Base-by-base conservation (phyloP, 2,888 invertebrate species). In the Adelognathus sp. region DNA sequence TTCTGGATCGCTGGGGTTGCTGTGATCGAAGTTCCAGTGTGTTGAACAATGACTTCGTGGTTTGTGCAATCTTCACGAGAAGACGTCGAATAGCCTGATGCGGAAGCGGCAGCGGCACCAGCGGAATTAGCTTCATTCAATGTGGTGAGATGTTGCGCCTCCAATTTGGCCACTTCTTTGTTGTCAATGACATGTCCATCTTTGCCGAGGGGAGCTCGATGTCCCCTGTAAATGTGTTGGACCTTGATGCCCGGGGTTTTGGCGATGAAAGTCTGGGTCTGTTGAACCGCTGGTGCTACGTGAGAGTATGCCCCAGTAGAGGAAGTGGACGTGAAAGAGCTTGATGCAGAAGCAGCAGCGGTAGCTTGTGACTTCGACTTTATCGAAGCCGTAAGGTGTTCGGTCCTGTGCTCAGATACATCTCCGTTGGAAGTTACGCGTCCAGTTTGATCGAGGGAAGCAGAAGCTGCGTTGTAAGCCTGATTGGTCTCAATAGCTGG, bases 331-430 rank as follows among this genome's bases (percentile, higher is more conserved):
- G n/a, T n/a, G n/a, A n/a, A n/a, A n/a, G n/a, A n/a, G 44, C 18
- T 44, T 44, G 31, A 31, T 5, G 4, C 31, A 5, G 31, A n/a
- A n/a, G n/a, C n/a, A n/a, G n/a, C 31, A 7, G 31, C 36, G 9
- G n/a, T 11, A 36, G 36, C 52, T n/a, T 3, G 36, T n/a, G n/a
- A n/a, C n/a, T n/a, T n/a, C n/a, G n/a, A n/a, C n/a, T n/a, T n/a
- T n/a, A n/a, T n/a, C 6, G 7, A 7, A 7, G n/a, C n/a, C 9
- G 36, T n/a, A 11, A 11, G 9, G 36, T 87, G 87, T 50, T 88
- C 87, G 73, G 88, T 91, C 81, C 89, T 87, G n/a, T n/a, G n/a
- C n/a, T n/a, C n/a, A n/a, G n/a, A n/a, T 2, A 50, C 24, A 1
- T 50, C 24, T 2, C 4, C 61, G 61, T 9, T 50, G 50, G 18